Evolutionary conservation across 2,888 invertebrate species (phyloP), one percentile per base, ranked within the genome.

Genomic region (Myopa testacea): DNA sequence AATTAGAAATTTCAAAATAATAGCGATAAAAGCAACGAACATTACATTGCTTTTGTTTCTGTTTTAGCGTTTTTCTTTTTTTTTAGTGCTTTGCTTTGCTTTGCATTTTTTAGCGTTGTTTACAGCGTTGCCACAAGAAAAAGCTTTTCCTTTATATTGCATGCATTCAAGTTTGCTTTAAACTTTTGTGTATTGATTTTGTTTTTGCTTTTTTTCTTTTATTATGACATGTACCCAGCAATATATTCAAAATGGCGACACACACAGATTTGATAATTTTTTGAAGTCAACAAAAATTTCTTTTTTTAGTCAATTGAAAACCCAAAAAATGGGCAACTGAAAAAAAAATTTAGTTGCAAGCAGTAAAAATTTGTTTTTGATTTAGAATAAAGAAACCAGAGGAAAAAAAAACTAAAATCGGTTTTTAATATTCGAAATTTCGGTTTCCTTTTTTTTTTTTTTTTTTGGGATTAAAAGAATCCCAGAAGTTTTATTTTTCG

Each of bases 221-320:
- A 37, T 65, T 34, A 58, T 85, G 85, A 85, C 85, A 85, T 85
- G 85, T 85, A 85, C 85, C 85, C 85, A 85, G 83, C 82, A 84
- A 83, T 79, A 80, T 69, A 79, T 75, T 78, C 79, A 80, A 81
- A 55, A 80, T 81, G 73, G 78, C 81, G 75, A 81, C 78, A 80
- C 77, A 69, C 79, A 82, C 67, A 80, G 80, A 74, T 78, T 37
- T 38, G 60, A 38, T 45, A 72, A 4, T 67, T n/a, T 60, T 50
- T 38, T 62, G 19, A 70, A 19, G 52, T 58, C 40, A 38, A 60
- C 16, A 75, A 10, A 45, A 45, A 19, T 60, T 60, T 60, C 60
- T 14, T 8, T 14, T 8, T 60, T 60, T 1, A 8, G 3, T 16
- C 16, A 60, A 60, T 7, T 60, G 16, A 60, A 60, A 60, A 19